Conservation (phyloP, 2,113 vertebrate species). For the Blennius ocellaris region DNA sequence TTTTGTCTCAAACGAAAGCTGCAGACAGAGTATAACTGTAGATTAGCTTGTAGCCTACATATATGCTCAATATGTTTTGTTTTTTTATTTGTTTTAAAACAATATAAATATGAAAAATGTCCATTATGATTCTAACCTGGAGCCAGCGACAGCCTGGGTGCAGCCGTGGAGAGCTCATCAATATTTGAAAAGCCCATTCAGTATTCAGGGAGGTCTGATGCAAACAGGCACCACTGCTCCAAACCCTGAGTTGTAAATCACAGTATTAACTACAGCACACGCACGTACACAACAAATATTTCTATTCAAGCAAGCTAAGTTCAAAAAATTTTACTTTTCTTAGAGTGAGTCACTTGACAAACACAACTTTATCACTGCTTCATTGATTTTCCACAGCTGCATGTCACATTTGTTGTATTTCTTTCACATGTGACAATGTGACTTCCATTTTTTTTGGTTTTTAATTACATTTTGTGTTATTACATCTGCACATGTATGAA, state of each 20-base stretch:
- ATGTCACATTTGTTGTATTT: too few species aligned
- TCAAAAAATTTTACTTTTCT: neutral
- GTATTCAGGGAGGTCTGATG: conserved; percentile 41
- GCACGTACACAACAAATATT: neutral
- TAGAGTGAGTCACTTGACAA: neutral
- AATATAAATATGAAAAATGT: neutral
- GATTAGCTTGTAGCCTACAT: too few species aligned
- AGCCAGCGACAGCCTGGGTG: conserved; percentile 24
- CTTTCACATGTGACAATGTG: too few species aligned
- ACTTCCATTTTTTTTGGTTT: too few species aligned
- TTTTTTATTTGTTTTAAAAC: too few species aligned
- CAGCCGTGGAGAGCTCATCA: conserved; percentile 49
- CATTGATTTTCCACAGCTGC: too few species aligned
- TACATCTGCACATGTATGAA: too few species aligned
- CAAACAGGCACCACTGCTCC: conserved; percentile 6
- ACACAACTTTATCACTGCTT: neutral
- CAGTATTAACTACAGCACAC: conserved; percentile 21
- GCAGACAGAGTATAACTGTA: too few species aligned
- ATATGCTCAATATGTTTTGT: neutral
- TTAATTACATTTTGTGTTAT: too few species aligned
- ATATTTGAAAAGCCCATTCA: conserved; percentile 60
- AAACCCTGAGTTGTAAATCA: conserved; percentile 34
- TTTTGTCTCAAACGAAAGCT: neutral
- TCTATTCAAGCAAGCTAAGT: conserved; percentile 13
- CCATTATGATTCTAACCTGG: conserved; percentile 16